These are phyloP conservation scores for Strigamia transsilvanica DNA, from an alignment of 2,888 invertebrate genomes.

Conservation along the genomic window DNA sequence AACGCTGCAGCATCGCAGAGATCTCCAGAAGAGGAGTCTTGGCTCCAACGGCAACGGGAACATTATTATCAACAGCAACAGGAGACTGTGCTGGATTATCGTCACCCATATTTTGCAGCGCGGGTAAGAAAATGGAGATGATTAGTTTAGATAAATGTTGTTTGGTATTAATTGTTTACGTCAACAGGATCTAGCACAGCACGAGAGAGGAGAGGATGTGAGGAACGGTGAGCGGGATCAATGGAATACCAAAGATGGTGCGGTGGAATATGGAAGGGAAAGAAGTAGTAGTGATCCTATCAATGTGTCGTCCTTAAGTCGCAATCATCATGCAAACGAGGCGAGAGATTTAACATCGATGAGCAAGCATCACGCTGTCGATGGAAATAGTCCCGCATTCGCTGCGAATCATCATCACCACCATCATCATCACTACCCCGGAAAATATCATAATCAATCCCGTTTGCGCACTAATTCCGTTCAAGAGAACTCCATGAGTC, in stretches of 20 bases:
- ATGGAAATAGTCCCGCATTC: not conserved
- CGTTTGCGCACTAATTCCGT: slow-evolving; percentile 18
- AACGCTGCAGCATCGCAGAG: not conserved
- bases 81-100: slow-evolving; percentile 47
- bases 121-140: not conserved
- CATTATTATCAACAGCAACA: slow-evolving; percentile 6
- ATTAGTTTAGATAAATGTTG: not conserved
- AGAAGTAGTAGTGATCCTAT: slow-evolving; percentile 14
- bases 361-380: not conserved
- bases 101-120: slow-evolving; percentile 41
- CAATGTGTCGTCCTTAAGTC: not conserved
- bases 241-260: slow-evolving; percentile 10
- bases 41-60: slow-evolving; percentile 21
- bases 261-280: not conserved
- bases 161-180: not conserved
- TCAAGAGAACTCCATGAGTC: not conserved
- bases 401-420: slow-evolving; percentile 26
- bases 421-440: slow-evolving; percentile 24
- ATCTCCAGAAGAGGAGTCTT: slow-evolving; percentile 41
- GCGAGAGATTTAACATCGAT: slow-evolving; percentile 18
- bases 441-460: slow-evolving; percentile 21
- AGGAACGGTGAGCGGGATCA: slow-evolving; percentile 9
- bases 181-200: not conserved
- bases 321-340: not conserved
- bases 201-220: not conserved